Base-by-base conservation (phyloP, 1,140 invertebrate species). In the Glossosoma conforme region DNA sequence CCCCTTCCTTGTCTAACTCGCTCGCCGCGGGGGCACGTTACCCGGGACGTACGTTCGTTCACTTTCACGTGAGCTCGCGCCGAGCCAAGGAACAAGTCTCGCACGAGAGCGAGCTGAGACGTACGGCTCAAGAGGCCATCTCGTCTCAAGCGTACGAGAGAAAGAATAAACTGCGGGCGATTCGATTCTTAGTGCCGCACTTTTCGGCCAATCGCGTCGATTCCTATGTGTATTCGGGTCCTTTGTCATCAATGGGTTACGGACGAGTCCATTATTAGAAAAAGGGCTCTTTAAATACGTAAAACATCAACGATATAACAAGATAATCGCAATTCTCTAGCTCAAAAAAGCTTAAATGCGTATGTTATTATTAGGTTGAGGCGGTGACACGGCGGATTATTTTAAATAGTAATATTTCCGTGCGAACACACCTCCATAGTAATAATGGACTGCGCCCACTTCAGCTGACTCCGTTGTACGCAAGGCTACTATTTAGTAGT, bases 241-340 rank as follows among this genome's bases (percentile, higher is more conserved):
- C 74, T 76, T 74, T 71, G 70, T 75, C 69, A 77, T 77, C 73
- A 77, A 77, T 77, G 75, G 70, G 71, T 70, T 60, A 67, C 69
- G 72, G 72, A 66, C 67, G 65, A 71, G 68, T 73, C 63, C 64
- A 69, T 63, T 67, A 65, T 58, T 59, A 67, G 64, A 4, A 33
- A 13, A 33, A 3, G 11, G 15, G 11, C 11, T n/a, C 3, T 33
- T 33, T 3, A 33, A 3, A 33, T 3, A 11, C 11, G 3, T 33
- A 15, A 33, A 4, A n/a, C n/a, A n/a, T n/a, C n/a, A n/a, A n/a
- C n/a, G n/a, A n/a, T n/a, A n/a, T n/a, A n/a, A n/a, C n/a, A n/a
- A n/a, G n/a, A n/a, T n/a, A n/a, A n/a, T n/a, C n/a, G n/a, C n/a
- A n/a, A n/a, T n/a, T n/a, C n/a, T n/a, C n/a, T n/a, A n/a, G n/a